These are phyloP conservation scores for Tetanocera ferruginea DNA, from an alignment of 2,888 invertebrate genomes.

Conservation along the genomic window DNA sequence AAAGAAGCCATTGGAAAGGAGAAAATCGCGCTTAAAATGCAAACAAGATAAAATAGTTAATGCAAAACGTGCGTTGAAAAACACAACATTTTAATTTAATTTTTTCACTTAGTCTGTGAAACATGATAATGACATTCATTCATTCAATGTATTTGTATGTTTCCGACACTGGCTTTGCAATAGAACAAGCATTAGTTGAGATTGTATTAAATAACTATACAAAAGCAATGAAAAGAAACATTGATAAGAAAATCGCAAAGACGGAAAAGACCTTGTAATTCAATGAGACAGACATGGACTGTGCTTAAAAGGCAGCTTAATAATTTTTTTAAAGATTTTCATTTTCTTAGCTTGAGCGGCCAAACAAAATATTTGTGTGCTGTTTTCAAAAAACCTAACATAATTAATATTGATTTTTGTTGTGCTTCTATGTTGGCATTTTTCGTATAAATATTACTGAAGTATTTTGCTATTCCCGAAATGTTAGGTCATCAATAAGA, in stretches of 20 bases:
- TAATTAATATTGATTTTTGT: too few species aligned
- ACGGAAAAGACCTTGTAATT: not conserved
- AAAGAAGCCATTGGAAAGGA: conserved; percentile 30
- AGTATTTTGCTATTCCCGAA: too few species aligned
- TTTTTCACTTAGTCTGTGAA: not conserved
- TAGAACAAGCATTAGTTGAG: not conserved
- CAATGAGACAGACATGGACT: not conserved
- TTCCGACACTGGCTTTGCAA: conserved; percentile 8
- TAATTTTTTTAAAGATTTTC: too few species aligned
- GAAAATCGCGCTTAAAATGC: not conserved
- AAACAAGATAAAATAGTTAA: not conserved
- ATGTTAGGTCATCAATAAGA: too few species aligned
- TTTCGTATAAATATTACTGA: too few species aligned
- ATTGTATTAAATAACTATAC: not conserved
- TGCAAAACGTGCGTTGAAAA: not conserved
- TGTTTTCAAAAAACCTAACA: too few species aligned
- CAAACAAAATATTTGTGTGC: too few species aligned
- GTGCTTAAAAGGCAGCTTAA: not conserved
- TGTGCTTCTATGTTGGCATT: too few species aligned
- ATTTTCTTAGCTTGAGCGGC: too few species aligned
- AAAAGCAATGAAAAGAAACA: not conserved
- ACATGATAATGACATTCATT: not conserved
- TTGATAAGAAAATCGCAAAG: not conserved
- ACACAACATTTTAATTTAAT: conserved; percentile 25
- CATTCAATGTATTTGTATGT: not conserved